Percentiles rank a stretch among this genome's conserved stretches.
These are phyloP conservation scores for Sapayoa aenigma DNA, from an alignment of 2,113 vertebrate genomes.

Conservation along the genomic window DNA sequence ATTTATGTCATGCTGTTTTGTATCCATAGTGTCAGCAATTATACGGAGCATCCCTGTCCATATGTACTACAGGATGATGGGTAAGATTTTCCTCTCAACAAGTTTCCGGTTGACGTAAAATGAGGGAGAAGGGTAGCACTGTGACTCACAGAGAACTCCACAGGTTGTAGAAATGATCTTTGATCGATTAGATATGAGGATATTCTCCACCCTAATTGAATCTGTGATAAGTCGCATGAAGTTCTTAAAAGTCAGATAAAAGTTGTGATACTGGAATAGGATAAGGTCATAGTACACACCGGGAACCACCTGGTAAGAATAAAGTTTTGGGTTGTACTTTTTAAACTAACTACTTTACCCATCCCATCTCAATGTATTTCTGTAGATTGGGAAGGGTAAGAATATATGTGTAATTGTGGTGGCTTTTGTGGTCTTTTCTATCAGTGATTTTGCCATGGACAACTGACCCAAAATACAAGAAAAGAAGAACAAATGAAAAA, in stretches of 20 bases:
- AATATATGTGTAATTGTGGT: not conserved
- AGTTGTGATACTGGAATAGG: not conserved
- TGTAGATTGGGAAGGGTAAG: fast-evolving
- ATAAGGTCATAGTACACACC: not conserved
- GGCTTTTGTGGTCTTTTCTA: not conserved
- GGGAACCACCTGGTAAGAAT: not conserved
- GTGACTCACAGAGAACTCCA: not conserved
- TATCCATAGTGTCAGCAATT: not conserved
- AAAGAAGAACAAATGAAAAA: not conserved
- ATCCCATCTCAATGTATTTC: no score
- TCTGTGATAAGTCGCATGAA: not conserved
- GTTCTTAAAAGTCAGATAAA: not conserved
- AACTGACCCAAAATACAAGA: not conserved
- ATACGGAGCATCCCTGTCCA: fast-evolving
- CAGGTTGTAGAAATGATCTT: not conserved
- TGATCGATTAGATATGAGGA: not conserved
- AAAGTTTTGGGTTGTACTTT: not conserved
- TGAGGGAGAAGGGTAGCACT: not conserved
- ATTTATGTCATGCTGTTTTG: not conserved
- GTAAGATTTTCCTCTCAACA: not conserved
- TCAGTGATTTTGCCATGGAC: fast-evolving
- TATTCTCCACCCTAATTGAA: no score
- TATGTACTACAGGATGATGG: fast-evolving
- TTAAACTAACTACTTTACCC: not conserved
- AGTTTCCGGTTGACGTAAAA: not conserved